phyloP scores from a whole-genome alignment of 2,113 vertebrate genomes.

The Nesoenas mayeri region DNA sequence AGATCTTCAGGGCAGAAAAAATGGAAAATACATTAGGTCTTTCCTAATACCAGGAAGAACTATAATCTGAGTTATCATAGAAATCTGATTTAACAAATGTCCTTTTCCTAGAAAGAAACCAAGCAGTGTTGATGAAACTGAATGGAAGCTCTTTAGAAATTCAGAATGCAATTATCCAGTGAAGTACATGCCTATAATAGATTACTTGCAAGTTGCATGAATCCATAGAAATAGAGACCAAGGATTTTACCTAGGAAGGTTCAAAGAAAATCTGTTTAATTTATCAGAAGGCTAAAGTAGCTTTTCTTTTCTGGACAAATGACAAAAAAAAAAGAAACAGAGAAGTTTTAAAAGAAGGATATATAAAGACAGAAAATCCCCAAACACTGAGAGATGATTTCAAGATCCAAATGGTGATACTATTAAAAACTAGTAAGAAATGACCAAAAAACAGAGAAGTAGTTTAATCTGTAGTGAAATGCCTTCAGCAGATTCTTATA shows the following conservation, averaged over 20 bases:
- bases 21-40: neutral
- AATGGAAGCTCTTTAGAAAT: neutral
- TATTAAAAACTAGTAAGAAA: neutral
- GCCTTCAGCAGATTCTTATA: neutral
- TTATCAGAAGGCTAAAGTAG: neutral
- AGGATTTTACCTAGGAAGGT: neutral
- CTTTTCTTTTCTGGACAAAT: neutral
- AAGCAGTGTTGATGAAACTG: neutral
- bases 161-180: neutral
- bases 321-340: neutral
- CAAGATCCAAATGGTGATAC: neutral
- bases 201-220: neutral
- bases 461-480: neutral
- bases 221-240: neutral
- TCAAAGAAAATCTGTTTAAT: neutral
- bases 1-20: neutral
- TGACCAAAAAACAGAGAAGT: neutral
- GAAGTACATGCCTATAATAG: accelerated
- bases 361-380: neutral
- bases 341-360: neutral
- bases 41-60: neutral
- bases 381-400: neutral
- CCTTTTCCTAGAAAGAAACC: neutral
- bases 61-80: neutral
- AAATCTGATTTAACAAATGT: neutral